Evolutionary conservation across 2,888 invertebrate genomes (phyloP).

Genomic region (Hypolimnas misippus): DNA sequence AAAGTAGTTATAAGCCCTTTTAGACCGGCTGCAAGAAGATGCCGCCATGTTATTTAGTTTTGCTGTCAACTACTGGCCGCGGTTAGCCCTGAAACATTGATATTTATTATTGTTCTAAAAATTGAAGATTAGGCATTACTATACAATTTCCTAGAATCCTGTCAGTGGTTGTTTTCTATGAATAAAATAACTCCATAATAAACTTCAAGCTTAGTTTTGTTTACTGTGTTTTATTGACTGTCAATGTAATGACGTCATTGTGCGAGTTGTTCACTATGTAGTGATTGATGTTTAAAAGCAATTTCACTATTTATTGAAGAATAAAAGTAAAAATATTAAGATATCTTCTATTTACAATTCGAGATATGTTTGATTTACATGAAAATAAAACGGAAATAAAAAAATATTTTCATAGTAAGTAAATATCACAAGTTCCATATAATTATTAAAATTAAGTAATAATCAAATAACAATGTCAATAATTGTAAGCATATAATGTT

Average conservation of each 20-base stretch:
- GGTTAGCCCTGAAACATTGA: slow-evolving; percentile 64
- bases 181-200: slow-evolving; percentile 28
- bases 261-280: slow-evolving; percentile 45
- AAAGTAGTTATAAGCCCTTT: slow-evolving; percentile 59
- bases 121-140: slow-evolving; percentile 4
- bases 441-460: too few species aligned
- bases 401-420: too few species aligned
- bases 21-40: slow-evolving; percentile 79
- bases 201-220: slow-evolving; percentile 57
- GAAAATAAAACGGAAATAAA: neutral
- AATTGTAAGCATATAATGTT: too few species aligned
- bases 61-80: slow-evolving; percentile 77
- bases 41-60: slow-evolving; percentile 84
- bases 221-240: slow-evolving; percentile 79
- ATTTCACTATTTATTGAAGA: neutral
- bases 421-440: too few species aligned
- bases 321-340: neutral
- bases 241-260: slow-evolving; percentile 81
- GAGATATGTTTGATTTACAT: neutral
- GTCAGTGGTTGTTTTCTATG: slow-evolving; percentile 32
- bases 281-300: slow-evolving; percentile 20
- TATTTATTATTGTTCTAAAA: slow-evolving; percentile 46
- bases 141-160: slow-evolving; percentile 9
- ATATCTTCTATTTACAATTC: neutral
- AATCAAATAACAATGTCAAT: too few species aligned